Evolutionary conservation across 2,888 invertebrate genomes (phyloP), one percentile per base, ranked within the genome.

Genomic region (Erebia ligea): DNA sequence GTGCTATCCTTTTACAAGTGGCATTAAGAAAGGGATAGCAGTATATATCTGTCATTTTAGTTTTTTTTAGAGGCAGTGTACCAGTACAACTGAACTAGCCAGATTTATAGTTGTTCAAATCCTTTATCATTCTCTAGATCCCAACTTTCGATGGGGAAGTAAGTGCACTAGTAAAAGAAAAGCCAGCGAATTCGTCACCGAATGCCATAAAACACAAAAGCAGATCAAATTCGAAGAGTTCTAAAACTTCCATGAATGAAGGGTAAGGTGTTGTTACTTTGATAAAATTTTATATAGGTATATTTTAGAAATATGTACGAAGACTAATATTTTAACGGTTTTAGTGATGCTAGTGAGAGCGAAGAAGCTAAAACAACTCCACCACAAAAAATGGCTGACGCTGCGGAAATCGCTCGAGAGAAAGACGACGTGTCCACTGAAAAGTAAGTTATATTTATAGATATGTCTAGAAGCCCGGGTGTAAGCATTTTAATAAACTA

Each of bases 141-240:
- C 92, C 92, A 6, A 75, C 86, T 4, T 92, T 89, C 64, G 89
- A 89, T 11, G 92, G 91, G 1, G 89, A 89, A 76, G 74, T 90
- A 5, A 78, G 77, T 17, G 61, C 78, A 1, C 75, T 78, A 0
- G 45, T 79, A 0, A 87, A 87, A 67, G 84, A 85, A 0, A 86
- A 86, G 69, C 64, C 76, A 2, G 77, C 62, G 8, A 72, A 80
- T 1, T 83, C 87, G 0, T 58, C 67, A 25, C 84, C 87, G 0
- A 75, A 78, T 21, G 64, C 75, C 5, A 63, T 73, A 4, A 89
- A 86, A 72, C 76, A 80, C 19, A 88, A 85, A 68, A 83, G 85
- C 58, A 82, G 90, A 54, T 88, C 89, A 0, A 84, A 81, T 70
- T 90, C 90, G 0, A 91, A 90, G 71, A 82, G 87, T 58, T 88